A percentile compares a stretch with the other conserved stretches of the same genome.
These are phyloP conservation scores for Anthopleura xanthogrammica DNA, from an alignment of 92 coral and sea anemone species.

Conservation along the genomic window DNA sequence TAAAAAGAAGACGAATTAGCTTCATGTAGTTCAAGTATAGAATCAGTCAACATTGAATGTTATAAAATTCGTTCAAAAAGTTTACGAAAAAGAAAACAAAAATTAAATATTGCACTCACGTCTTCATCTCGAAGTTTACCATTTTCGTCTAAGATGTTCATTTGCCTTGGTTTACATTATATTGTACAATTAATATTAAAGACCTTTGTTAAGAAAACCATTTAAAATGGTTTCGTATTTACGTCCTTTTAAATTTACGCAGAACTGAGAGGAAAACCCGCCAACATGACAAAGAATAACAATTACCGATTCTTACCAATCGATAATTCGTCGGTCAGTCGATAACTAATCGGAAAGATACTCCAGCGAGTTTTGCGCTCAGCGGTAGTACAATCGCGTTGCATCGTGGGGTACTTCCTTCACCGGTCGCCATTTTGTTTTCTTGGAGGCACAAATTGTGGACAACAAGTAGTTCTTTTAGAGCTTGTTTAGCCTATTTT, in stretches of 20 bases:
- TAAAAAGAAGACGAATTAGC: background rate
- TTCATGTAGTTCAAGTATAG: background rate
- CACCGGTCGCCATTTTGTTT: slow-evolving; percentile 83
- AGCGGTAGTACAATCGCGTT: slow-evolving; percentile 43
- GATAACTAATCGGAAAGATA: slow-evolving; percentile 4
- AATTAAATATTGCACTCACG: background rate
- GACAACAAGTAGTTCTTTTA: background rate
- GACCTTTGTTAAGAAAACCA: background rate
- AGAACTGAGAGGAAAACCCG: slow-evolving; percentile 3
- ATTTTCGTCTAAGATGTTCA: slow-evolving; percentile 9
- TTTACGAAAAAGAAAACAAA: background rate
- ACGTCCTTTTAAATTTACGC: background rate
- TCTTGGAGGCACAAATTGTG: background rate
- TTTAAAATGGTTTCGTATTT: background rate
- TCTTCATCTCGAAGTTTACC: slow-evolving; percentile 3
- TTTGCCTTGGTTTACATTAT: background rate
- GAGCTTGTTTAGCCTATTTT: background rate
- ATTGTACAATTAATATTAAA: background rate
- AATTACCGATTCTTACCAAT: background rate
- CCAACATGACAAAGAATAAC: slow-evolving; percentile 3
- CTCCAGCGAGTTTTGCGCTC: slow-evolving; percentile 12
- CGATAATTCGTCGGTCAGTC: background rate
- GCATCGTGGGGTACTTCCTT: slow-evolving; percentile 46
- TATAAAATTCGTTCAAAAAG: background rate
- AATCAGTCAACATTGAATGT: background rate